phyloP scores from a whole-genome alignment of 2,888 invertebrate genomes.

The Plebejus anna region DNA sequence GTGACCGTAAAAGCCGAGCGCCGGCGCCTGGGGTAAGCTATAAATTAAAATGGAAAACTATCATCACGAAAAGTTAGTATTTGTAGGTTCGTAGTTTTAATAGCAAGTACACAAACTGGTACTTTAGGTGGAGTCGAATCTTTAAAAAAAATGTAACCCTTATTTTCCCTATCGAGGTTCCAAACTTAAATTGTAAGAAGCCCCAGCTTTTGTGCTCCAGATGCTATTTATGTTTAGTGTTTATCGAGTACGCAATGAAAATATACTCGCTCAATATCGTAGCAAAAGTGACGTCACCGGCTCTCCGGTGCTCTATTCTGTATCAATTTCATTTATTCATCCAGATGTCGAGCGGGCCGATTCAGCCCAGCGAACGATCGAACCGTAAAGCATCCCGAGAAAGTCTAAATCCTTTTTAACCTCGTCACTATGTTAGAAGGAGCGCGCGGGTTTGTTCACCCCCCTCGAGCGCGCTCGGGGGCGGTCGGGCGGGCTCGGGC shows the following conservation, averaged over 20 bases:
- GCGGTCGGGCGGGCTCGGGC: constrained; percentile 66
- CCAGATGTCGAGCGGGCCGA: constrained; percentile 48
- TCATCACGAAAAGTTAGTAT: not conserved
- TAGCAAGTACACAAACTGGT: not conserved
- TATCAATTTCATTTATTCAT: constrained; percentile 18
- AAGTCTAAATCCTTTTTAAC: constrained; percentile 77
- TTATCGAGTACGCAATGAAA: not conserved
- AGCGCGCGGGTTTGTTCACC: constrained; percentile 78
- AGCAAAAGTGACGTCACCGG: constrained; percentile 29
- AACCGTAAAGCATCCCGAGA: constrained; percentile 68
- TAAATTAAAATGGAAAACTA: constrained; percentile 17
- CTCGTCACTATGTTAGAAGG: constrained; percentile 74
- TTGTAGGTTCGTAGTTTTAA: not conserved
- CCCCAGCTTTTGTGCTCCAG: constrained; percentile 5
- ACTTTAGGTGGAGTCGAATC: not conserved
- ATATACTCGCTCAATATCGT: constrained; percentile 24
- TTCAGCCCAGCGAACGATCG: constrained; percentile 55
- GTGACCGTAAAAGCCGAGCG: constrained; percentile 15
- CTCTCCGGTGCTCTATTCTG: constrained; percentile 22
- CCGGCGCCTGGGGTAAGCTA: not conserved
- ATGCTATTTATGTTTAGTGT: constrained; percentile 8
- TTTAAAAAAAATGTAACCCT: not conserved
- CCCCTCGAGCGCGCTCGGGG: constrained; percentile 65
- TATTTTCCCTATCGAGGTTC: not conserved
- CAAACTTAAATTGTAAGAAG: not conserved